Base-by-base conservation (phyloP, 37 sponge, comb jelly and placozoan species). In the Chondrilla cf. caribensis region DNA sequence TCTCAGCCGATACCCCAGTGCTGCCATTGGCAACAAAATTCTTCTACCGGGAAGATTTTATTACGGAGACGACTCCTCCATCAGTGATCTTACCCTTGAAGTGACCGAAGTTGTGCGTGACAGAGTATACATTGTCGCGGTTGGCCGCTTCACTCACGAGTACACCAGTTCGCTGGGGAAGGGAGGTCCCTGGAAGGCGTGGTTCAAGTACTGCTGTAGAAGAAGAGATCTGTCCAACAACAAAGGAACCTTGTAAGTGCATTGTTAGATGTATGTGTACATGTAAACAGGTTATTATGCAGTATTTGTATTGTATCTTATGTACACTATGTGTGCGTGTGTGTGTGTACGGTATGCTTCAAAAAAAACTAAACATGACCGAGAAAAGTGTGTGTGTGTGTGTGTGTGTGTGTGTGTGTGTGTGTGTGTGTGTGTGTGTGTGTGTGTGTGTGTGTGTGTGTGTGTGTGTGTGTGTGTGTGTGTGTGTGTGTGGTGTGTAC, bases 141-240 rank as follows among this genome's bases (percentile, higher is more conserved):
- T 55, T 22, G 66, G 26, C 14, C 43, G 82, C 25, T 25, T 90
- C 2, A 59, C 83, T 8, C 91, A 93, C 39, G 47, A 29, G 18
- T 96, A 93, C 79, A 70, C 79, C 28, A 66, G 60, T 3, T 77
- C 86, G 6, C 54, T 84, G 47, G 33, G 79, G 79, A 58, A 86
- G 79, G 89, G 85, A 15, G 41, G 79, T 33, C 91, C 96, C 1
- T 93, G 88, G 93, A 58, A 29, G 72, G 86, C 91, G 3, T 59
- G 58, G 44, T 90, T 86, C 51, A 79, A 87, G 42, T 93, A 96
- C 76, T 96, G 96, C 81, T 96, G 96, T 66, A 85, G 93, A 43
- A 58, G 62, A 37, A 54, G 73, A 54, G 18, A 38, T 25, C 86
- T 93, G 2, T 33, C 26, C 18, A 90, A 90, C 77, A 96, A 96